A percentile compares a stretch with the other conserved stretches of the same genome.
phyloP scores from a whole-genome alignment of 2,113 vertebrate species.

The Scortum barcoo region DNA sequence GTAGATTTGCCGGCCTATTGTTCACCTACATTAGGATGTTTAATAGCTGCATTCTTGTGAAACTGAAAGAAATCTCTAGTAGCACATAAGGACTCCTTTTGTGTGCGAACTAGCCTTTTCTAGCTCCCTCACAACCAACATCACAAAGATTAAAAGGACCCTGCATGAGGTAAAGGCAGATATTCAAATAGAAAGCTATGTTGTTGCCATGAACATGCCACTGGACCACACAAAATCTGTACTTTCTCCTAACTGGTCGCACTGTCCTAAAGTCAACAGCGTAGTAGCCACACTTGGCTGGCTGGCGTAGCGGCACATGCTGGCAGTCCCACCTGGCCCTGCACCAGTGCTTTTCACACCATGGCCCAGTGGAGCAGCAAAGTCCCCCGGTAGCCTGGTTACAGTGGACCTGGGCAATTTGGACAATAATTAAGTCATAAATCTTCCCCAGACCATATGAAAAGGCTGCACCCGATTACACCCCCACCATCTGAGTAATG shows the following conservation, averaged over 20 bases:
- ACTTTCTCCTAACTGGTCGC: not conserved
- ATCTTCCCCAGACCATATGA: conserved; percentile 77
- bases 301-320: conserved; percentile 36
- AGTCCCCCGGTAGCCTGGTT: conserved; percentile 61
- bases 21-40: not conserved
- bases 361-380: conserved; percentile 61
- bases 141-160: not conserved
- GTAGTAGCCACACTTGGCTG: conserved; percentile 48
- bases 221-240: not conserved
- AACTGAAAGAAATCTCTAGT: not conserved
- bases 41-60: not conserved
- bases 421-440: conserved; percentile 86
- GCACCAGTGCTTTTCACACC: conserved; percentile 70
- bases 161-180: not conserved
- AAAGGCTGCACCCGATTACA: conserved; percentile 68
- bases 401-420: conserved; percentile 75
- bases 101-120: not conserved
- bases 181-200: conserved; percentile 3
- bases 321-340: conserved; percentile 62
- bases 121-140: not conserved
- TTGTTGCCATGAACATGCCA: conserved; percentile 1
- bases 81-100: not conserved
- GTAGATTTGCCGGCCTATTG: not conserved
- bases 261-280: conserved; percentile 52
- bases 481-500: conserved; percentile 58